A percentile compares a stretch with the other conserved stretches of the same genome.
Conservation (phyloP, 1,140 invertebrate genomes). For the Trichoplusia ni region DNA sequence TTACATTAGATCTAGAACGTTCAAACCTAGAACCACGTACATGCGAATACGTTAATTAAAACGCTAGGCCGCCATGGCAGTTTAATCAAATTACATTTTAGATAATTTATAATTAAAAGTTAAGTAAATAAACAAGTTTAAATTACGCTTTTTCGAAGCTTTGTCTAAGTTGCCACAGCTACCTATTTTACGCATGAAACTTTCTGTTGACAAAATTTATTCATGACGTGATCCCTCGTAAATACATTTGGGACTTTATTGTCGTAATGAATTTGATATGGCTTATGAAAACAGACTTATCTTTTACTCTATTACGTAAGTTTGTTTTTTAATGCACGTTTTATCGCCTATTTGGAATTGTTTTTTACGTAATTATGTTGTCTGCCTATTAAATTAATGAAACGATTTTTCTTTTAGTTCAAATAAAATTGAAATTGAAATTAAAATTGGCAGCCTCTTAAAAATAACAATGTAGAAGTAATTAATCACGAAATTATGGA, state of each 20-base stretch:
- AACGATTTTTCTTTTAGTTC: no score
- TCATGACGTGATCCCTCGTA: conserved; percentile 78
- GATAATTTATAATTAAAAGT: no score
- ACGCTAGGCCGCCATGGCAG: no score
- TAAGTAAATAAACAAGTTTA: not conserved
- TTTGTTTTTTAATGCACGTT: conserved; percentile 38
- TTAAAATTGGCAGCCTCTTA: no score
- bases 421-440: no score
- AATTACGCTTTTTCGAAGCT: conserved; percentile 45
- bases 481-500: no score
- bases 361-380: not conserved
- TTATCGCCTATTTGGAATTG: not conserved
- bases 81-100: no score
- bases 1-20: no score
- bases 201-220: conserved; percentile 78
- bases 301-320: conserved; percentile 51
- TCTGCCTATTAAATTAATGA: not conserved
- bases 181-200: conserved; percentile 79
- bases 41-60: no score
- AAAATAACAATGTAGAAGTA: no score
- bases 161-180: conserved; percentile 69
- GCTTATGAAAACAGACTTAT: conserved; percentile 72
- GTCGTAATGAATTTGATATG: conserved; percentile 80
- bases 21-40: no score
- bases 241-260: conserved; percentile 80